These are phyloP conservation scores for Tyto alba DNA, from an alignment of 2,113 vertebrate species.

Conservation along the genomic window DNA sequence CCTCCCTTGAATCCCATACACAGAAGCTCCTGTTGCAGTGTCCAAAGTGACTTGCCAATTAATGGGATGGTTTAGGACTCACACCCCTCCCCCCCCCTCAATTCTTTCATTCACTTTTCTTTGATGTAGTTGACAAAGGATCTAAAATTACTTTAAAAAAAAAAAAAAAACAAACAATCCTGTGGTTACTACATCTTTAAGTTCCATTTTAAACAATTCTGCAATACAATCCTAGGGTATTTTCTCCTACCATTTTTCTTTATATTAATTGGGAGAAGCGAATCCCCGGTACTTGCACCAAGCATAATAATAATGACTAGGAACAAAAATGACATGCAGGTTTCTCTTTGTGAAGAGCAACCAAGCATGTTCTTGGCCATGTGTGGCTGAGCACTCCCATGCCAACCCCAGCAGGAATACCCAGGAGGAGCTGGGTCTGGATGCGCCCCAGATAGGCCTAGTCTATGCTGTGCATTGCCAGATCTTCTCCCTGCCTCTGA, in stretches of 20 bases:
- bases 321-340: accelerated
- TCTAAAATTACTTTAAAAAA: background rate
- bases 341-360: background rate
- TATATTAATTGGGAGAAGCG: background rate
- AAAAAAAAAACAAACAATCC: background rate
- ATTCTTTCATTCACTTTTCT: background rate
- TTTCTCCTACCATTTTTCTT: background rate
- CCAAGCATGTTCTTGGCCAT: background rate
- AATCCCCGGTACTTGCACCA: background rate
- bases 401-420: background rate
- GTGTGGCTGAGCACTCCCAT: background rate
- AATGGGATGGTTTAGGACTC: background rate
- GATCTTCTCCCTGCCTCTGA: background rate
- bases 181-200: background rate
- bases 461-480: background rate
- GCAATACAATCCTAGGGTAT: background rate
- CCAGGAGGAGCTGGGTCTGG: background rate
- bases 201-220: background rate
- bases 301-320: background rate
- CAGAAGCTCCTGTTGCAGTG: background rate
- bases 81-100: accelerated
- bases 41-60: background rate
- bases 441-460: accelerated
- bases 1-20: background rate
- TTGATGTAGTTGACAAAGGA: background rate